A percentile compares a stretch with the other conserved stretches of the same genome.
These are phyloP conservation scores for Sphinx pinastri DNA, from an alignment of 2,888 invertebrate genomes.

Conservation along the genomic window DNA sequence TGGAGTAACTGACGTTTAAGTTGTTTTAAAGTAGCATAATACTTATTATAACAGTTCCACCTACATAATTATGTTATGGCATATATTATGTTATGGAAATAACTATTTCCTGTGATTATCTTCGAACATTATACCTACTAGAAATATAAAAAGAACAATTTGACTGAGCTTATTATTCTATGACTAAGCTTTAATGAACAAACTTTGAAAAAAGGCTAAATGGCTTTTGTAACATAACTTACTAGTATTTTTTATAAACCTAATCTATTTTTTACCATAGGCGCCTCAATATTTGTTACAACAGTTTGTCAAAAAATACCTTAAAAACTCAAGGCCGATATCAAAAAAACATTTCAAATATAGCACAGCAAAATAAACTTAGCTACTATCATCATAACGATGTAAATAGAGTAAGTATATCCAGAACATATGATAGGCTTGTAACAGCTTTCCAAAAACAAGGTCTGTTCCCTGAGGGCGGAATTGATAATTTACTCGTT, in stretches of 20 bases:
- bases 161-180: no score
- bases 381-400: neutral
- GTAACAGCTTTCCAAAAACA: constrained; percentile 77
- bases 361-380: neutral
- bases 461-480: constrained; percentile 73
- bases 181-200: no score
- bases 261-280: neutral
- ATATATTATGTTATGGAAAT: no score
- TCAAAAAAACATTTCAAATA: constrained; percentile 36
- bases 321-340: constrained; percentile 52
- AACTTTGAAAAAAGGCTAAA: no score
- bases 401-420: constrained; percentile 42
- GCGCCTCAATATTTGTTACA: neutral
- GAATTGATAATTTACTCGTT: constrained; percentile 83
- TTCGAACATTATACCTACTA: no score
- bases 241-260: neutral
- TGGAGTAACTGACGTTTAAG: neutral
- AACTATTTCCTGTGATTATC: no score
- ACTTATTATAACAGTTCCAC: no score
- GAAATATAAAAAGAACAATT: no score
- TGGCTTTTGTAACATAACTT: no score
- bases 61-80: no score
- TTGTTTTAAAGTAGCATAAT: no score
- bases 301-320: constrained; percentile 32
- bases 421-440: constrained; percentile 66